Conservation (phyloP, 2,797 vertebrate genomes). For the Malurus leucopterus region DNA sequence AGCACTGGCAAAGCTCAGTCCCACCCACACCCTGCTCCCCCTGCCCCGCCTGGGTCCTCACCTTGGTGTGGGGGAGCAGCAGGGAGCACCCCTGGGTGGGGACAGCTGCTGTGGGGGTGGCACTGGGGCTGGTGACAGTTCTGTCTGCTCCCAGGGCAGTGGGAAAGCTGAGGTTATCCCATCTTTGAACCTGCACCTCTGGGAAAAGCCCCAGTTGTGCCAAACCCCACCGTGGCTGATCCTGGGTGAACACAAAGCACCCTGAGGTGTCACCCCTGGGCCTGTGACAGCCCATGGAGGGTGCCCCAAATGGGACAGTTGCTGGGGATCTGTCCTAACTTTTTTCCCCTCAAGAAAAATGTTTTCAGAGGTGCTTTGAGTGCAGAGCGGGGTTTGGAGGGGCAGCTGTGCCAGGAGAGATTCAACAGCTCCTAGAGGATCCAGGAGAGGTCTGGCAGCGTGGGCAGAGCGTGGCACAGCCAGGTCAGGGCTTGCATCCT, state of each 20-base stretch:
- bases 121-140: not conserved
- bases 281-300: not conserved
- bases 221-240: rapidly evolving
- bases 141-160: not conserved
- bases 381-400: not conserved
- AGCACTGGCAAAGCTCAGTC: not conserved
- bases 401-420: not conserved
- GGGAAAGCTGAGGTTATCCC: not conserved
- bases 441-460: not conserved
- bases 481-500: not conserved
- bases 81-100: not conserved
- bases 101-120: not conserved
- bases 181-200: not conserved
- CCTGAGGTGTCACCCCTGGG: not conserved
- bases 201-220: not conserved
- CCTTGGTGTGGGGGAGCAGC: not conserved
- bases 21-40: not conserved
- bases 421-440: not conserved
- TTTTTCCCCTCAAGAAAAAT: rapidly evolving
- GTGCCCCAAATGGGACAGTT: not conserved
- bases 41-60: rapidly evolving
- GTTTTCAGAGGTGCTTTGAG: not conserved
- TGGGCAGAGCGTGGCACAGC: not conserved
- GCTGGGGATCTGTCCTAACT: not conserved
- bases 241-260: not conserved